phyloP scores from a whole-genome alignment of 2,113 vertebrate species.

The Psilopogon haemacephalus region DNA sequence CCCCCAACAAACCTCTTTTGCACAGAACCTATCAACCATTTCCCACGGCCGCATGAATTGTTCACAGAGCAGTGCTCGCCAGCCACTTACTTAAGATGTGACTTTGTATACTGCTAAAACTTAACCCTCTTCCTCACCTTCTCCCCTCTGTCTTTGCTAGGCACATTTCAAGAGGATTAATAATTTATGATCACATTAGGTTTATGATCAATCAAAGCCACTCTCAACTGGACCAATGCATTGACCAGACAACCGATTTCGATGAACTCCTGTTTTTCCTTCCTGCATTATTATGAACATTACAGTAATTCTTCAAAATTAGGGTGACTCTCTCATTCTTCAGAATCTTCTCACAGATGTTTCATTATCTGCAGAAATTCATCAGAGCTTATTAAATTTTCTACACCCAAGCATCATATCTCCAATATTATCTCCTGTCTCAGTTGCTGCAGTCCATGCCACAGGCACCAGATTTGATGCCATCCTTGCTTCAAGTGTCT shows the following conservation, averaged over 20 bases:
- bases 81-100: background rate
- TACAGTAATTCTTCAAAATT: background rate
- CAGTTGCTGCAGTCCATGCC: background rate
- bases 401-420: background rate
- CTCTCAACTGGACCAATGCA: background rate
- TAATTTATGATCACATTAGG: background rate
- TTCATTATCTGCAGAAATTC: background rate
- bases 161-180: background rate
- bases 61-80: background rate
- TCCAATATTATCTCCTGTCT: background rate
- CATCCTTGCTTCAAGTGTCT: background rate
- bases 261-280: background rate
- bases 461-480: background rate
- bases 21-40: background rate
- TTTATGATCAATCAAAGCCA: background rate
- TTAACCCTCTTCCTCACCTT: background rate
- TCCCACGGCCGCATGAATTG: background rate
- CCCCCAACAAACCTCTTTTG: background rate
- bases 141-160: background rate
- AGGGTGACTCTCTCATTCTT: background rate
- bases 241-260: background rate
- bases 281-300: background rate
- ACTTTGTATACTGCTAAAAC: background rate
- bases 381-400: background rate
- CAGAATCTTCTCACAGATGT: background rate